A percentile compares a stretch with the other conserved stretches of the same genome.
phyloP scores from a whole-genome alignment of 2,113 vertebrate species.

The Microtus oregoni region DNA sequence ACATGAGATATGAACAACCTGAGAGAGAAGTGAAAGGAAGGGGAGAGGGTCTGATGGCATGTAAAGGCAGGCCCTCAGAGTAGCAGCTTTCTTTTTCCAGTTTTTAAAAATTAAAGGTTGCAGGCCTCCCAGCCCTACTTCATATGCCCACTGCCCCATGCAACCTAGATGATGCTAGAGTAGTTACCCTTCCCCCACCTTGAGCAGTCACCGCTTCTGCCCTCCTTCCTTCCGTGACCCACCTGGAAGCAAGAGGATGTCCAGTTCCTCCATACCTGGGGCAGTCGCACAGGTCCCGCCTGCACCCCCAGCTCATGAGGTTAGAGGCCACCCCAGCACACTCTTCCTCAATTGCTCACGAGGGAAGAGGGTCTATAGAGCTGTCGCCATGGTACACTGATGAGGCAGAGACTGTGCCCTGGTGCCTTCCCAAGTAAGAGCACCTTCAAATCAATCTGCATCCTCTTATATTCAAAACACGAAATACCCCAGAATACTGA shows the following conservation, averaged over 20 bases:
- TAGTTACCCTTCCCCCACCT: not conserved
- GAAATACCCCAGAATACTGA: not conserved
- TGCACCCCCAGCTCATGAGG: not conserved
- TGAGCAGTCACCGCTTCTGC: not conserved
- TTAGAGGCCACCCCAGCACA: not conserved
- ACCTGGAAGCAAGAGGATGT: not conserved
- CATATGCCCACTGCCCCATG: not conserved
- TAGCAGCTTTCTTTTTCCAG: not conserved
- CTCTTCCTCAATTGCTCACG: not conserved
- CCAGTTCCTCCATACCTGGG: not conserved
- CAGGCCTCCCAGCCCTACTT: not conserved
- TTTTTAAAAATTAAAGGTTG: no score
- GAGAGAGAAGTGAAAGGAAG: not conserved
- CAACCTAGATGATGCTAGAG: no score
- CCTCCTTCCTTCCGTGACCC: not conserved
- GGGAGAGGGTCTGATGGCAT: no score
- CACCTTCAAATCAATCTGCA: not conserved
- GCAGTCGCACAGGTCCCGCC: not conserved
- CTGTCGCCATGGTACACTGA: not conserved
- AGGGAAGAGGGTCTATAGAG: not conserved
- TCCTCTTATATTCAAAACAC: not conserved
- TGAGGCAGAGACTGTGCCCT: not conserved
- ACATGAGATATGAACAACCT: not conserved
- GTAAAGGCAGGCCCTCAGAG: no score
- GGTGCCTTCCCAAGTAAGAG: not conserved